Conservation (phyloP, 2,888 invertebrate genomes). For the Malthinus seriepunctatus region DNA sequence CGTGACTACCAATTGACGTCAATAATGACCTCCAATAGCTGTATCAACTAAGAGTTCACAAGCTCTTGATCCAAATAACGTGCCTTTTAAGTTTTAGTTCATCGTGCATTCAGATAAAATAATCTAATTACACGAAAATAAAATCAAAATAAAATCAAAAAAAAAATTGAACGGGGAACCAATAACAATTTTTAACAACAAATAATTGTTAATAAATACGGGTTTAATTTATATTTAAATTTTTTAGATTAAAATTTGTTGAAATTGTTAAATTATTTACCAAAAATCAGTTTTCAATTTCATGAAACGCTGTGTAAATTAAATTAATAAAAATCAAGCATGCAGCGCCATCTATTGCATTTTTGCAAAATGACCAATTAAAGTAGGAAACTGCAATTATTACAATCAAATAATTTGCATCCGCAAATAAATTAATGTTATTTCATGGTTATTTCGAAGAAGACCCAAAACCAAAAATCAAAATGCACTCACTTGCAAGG, state of each 20-base stretch:
- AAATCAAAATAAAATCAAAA: too few species aligned
- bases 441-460: too few species aligned
- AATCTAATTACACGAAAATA: too few species aligned
- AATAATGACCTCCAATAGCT: conserved; percentile 68
- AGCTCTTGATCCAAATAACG: conserved; percentile 35
- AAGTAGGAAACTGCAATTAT: background rate
- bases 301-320: background rate
- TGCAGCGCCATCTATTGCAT: background rate
- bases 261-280: background rate
- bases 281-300: background rate
- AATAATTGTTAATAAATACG: too few species aligned
- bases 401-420: too few species aligned
- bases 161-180: too few species aligned
- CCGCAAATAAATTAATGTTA: too few species aligned
- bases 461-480: background rate
- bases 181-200: too few species aligned
- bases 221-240: too few species aligned
- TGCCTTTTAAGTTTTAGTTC: too few species aligned
- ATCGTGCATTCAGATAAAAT: too few species aligned
- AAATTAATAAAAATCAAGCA: background rate
- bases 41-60: conserved; percentile 28
- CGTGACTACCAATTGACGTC: conserved; percentile 71
- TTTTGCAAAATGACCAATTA: background rate
- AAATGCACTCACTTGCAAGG: conserved; percentile 9
- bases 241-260: too few species aligned